phyloP scores from a whole-genome alignment of 2,797 vertebrate genomes.

The Anguilla anguilla region DNA sequence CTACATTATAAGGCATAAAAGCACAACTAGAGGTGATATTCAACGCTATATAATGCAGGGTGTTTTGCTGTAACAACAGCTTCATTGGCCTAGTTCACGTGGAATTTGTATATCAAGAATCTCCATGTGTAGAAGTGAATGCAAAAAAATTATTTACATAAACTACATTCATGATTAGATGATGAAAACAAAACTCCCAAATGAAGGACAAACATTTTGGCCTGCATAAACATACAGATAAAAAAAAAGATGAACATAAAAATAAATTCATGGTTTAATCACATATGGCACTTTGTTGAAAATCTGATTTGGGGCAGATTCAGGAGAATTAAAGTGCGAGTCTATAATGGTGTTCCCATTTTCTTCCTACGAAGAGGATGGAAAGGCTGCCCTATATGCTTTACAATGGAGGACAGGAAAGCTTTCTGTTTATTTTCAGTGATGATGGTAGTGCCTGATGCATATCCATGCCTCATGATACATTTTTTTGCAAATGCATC shows the following conservation, averaged over 20 bases:
- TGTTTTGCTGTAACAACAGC: not conserved
- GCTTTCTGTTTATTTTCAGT: not conserved
- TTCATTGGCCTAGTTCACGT: not conserved
- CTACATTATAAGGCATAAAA: not conserved
- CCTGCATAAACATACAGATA: no score
- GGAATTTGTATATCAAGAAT: not conserved
- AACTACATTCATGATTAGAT: not conserved
- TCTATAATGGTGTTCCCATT: not conserved
- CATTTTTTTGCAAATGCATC: not conserved
- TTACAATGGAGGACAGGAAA: no score
- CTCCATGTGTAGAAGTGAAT: not conserved
- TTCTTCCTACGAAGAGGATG: not conserved
- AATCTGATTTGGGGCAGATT: not conserved
- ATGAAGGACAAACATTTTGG: no score
- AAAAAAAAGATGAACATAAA: no score
- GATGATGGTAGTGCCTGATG: not conserved
- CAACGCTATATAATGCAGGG: not conserved
- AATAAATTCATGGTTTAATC: not conserved
- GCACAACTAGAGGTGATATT: not conserved
- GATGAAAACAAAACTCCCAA: not conserved
- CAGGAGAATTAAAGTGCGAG: not conserved
- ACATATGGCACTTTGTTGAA: not conserved
- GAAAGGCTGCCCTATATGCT: not conserved
- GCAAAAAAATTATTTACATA: not conserved
- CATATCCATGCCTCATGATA: not conserved